phyloP scores from a whole-genome alignment of 2,888 invertebrate species.

The Andrena chrysosceles region DNA sequence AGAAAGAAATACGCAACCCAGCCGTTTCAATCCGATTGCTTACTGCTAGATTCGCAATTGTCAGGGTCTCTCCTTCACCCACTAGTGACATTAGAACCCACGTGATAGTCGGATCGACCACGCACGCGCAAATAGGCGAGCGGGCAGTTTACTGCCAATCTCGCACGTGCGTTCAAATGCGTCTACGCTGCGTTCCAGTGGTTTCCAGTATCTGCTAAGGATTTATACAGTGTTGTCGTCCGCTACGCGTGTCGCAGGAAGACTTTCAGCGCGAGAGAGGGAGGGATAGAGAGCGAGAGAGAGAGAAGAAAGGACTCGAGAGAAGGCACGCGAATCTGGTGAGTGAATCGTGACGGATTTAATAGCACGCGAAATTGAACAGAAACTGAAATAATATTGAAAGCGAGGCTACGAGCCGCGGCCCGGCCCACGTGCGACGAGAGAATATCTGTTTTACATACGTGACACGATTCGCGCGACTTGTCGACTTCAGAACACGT shows the following conservation, averaged over 20 bases:
- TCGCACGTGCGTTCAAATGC: constrained; percentile 68
- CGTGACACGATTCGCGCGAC: constrained; percentile 31
- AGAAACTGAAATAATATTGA: neutral
- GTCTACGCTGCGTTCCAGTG: constrained; percentile 62
- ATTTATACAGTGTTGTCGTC: constrained; percentile 33
- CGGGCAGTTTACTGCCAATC: constrained; percentile 58
- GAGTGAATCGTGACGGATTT: constrained; percentile 14
- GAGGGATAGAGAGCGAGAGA: neutral
- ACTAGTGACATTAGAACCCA: constrained; percentile 47
- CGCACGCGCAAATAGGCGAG: constrained; percentile 60
- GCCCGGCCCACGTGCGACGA: constrained; percentile 50
- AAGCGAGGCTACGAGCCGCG: constrained; percentile 6
- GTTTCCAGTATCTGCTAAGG: constrained; percentile 57
- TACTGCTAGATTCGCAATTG: constrained; percentile 18
- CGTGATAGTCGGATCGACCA: constrained; percentile 47
- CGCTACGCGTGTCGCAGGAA: neutral
- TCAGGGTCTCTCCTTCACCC: constrained; percentile 30
- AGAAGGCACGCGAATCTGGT: constrained; percentile 13
- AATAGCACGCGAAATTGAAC: neutral
- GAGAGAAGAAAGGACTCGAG: neutral
- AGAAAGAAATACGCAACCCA: neutral
- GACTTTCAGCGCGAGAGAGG: no score
- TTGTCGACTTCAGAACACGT: neutral
- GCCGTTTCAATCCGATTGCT: constrained; percentile 19
- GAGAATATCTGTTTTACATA: constrained; percentile 53